These are phyloP conservation scores for Penaeus japonicus DNA, from an alignment of 1,140 invertebrate species.

Conservation along the genomic window DNA sequence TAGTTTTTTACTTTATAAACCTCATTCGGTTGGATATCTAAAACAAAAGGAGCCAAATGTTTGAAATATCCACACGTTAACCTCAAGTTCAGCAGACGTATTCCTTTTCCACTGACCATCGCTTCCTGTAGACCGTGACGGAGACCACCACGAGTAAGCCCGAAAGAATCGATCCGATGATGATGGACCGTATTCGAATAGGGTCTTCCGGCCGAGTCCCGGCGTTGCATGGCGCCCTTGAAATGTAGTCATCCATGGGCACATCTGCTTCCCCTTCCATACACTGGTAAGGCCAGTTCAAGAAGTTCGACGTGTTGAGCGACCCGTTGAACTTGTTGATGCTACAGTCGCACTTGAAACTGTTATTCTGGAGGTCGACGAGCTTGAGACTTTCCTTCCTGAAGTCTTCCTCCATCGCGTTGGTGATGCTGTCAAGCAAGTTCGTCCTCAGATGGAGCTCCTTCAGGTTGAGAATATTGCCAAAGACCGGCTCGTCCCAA, in stretches of 20 bases:
- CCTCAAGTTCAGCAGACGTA: not conserved
- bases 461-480: not conserved
- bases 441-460: constrained; percentile 21
- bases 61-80: not conserved
- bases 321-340: not conserved
- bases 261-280: not conserved
- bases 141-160: not conserved
- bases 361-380: constrained; percentile 29
- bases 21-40: too few species aligned
- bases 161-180: not conserved
- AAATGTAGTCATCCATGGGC: not conserved
- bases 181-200: not conserved
- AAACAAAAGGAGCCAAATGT: too few species aligned
- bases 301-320: constrained; percentile 32
- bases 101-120: constrained; percentile 22
- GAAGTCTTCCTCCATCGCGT: constrained; percentile 44
- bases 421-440: constrained; percentile 6
- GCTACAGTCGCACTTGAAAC: constrained; percentile 22
- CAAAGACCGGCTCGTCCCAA: constrained; percentile 30
- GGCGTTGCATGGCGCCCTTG: not conserved
- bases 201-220: not conserved
- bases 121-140: constrained; percentile 21
- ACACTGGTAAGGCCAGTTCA: constrained; percentile 21
- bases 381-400: not conserved
- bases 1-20: too few species aligned